Percentiles rank a stretch among this genome's conserved stretches.
These are phyloP conservation scores for Caenorhabditis zanzibari DNA, from an alignment of 2,888 invertebrate genomes.

Conservation along the genomic window DNA sequence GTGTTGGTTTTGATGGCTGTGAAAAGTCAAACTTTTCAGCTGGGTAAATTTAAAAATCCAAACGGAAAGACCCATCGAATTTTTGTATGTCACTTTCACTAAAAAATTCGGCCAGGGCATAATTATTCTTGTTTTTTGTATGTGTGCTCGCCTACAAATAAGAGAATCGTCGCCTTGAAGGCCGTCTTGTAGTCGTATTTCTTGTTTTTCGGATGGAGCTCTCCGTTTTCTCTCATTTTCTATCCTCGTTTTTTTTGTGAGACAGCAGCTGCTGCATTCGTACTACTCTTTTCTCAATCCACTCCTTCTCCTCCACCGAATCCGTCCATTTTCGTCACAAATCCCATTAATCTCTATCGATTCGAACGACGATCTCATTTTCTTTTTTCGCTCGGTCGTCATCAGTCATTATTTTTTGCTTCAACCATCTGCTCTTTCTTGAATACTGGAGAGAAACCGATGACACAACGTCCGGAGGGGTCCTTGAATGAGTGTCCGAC, in stretches of 20 bases:
- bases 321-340: background rate
- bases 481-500: slow-evolving; percentile 10
- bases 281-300: background rate
- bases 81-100: too few species aligned
- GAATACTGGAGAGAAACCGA: slow-evolving; percentile 10
- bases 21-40: background rate
- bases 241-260: background rate
- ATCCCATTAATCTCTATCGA: slow-evolving; percentile 22
- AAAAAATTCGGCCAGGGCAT: background rate
- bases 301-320: background rate
- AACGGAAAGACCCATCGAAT: too few species aligned
- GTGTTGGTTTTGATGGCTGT: background rate
- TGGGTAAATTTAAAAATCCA: background rate
- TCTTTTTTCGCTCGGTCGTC: slow-evolving; percentile 2
- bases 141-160: too few species aligned
- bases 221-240: background rate
- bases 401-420: too few species aligned
- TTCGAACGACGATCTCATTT: background rate
- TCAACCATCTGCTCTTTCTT: slow-evolving; percentile 31
- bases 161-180: too few species aligned
- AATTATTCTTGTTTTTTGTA: too few species aligned
- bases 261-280: background rate
- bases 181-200: slow-evolving; percentile 5
- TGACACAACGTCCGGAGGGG: slow-evolving; percentile 30
- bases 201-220: slow-evolving; percentile 1